These are phyloP conservation scores for Schizothorax lantsangensis DNA, from an alignment of 2,797 vertebrate genomes.

Conservation along the genomic window DNA sequence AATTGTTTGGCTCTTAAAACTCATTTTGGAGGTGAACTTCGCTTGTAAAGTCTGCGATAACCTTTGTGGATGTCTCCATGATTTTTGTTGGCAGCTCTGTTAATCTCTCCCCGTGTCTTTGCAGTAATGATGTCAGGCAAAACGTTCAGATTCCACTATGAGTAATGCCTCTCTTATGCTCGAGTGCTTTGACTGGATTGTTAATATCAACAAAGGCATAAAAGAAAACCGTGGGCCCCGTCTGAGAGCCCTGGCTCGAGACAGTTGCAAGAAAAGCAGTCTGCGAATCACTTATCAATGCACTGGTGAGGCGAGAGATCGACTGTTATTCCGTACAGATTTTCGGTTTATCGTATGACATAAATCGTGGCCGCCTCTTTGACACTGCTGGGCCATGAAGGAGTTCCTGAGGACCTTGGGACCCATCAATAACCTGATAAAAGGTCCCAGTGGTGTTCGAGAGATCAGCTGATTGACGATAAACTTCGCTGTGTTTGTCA, in stretches of 20 bases:
- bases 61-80: constrained; percentile 60
- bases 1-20: constrained; percentile 53
- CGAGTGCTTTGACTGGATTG: constrained; percentile 45
- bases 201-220: constrained; percentile 49
- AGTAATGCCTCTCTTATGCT: constrained; percentile 63
- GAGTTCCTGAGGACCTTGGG: constrained; percentile 5
- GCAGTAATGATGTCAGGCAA: constrained; percentile 65
- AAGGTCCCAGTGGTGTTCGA: neutral
- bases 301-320: constrained; percentile 19
- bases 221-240: constrained; percentile 49
- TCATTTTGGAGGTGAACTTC: constrained; percentile 41
- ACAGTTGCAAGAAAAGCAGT: constrained; percentile 41
- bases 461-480: constrained; percentile 43
- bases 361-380: constrained; percentile 3
- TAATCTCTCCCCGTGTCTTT: constrained; percentile 61
- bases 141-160: constrained; percentile 53
- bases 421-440: constrained; percentile 17
- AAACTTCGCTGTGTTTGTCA: constrained; percentile 68
- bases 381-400: constrained; percentile 13
- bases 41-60: constrained; percentile 64
- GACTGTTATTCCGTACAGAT: constrained; percentile 21
- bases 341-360: constrained; percentile 5
- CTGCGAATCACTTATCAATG: constrained; percentile 40
- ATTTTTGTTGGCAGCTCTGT: constrained; percentile 65
- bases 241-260: constrained; percentile 38